phyloP scores from a whole-genome alignment of 2,113 vertebrate genomes.

The Lepisosteus osseus region DNA sequence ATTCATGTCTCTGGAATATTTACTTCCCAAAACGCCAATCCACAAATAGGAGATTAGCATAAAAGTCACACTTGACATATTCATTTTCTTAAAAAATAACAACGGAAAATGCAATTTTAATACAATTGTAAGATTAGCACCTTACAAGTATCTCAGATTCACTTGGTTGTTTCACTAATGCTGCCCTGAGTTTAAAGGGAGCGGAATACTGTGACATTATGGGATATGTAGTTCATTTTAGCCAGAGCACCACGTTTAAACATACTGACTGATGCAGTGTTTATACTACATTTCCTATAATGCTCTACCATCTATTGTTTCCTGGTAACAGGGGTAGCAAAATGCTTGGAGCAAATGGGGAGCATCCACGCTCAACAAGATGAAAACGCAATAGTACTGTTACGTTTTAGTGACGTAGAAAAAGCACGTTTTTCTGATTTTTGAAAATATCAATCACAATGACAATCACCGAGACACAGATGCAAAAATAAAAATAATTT shows the following conservation, averaged over 20 bases:
- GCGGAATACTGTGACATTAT: conserved; percentile 18
- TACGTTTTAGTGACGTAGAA: too few relatives aligned
- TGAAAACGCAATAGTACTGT: background rate
- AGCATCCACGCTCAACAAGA: conserved; percentile 44
- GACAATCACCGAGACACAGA: too few relatives aligned
- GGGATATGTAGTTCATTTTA: conserved; percentile 50
- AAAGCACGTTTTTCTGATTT: too few relatives aligned
- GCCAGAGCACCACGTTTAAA: fast-evolving
- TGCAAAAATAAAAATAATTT: too few relatives aligned
- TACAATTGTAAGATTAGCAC: background rate
- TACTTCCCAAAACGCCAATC: conserved; percentile 58
- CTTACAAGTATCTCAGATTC: too few relatives aligned
- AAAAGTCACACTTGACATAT: conserved; percentile 26
- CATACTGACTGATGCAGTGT: fast-evolving
- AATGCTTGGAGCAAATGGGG: conserved; percentile 47
- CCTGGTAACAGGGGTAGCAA: conserved; percentile 37
- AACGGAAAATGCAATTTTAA: background rate
- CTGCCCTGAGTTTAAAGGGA: conserved; percentile 17
- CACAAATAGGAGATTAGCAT: conserved; percentile 36
- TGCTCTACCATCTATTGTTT: conserved; percentile 11
- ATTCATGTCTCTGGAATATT: conserved; percentile 82
- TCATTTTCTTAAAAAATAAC: conserved; percentile 34
- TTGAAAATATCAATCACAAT: too few relatives aligned
- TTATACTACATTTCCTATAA: conserved; percentile 42
- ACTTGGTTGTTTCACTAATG: too few relatives aligned